Percentiles rank a stretch among this genome's conserved stretches.
Evolutionary conservation across 2,888 invertebrate genomes (phyloP).

Genomic region (Junonia oenone): DNA sequence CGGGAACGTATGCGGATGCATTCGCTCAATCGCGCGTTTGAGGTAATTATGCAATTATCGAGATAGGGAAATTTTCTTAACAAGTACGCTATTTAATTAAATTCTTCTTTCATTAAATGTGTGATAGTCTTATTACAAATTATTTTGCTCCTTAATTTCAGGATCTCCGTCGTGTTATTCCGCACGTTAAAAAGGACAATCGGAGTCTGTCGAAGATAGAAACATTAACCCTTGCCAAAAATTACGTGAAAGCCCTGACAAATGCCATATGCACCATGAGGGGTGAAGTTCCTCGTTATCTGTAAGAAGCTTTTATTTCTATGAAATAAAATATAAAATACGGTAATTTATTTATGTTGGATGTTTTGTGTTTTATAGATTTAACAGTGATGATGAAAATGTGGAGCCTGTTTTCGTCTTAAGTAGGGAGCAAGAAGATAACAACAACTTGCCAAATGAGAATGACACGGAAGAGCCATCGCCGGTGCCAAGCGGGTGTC

Average conservation of each 20-base stretch:
- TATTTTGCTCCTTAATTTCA: constrained; percentile 51
- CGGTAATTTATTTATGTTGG: not conserved
- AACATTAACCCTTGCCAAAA: constrained; percentile 91
- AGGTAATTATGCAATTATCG: constrained; percentile 69
- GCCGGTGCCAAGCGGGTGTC: constrained; percentile 36
- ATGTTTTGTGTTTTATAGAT: constrained; percentile 41
- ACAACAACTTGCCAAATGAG: constrained; percentile 52
- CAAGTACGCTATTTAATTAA: not conserved
- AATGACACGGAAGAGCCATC: constrained; percentile 38
- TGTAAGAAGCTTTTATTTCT: constrained; percentile 46
- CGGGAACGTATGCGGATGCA: constrained; percentile 96
- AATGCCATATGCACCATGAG: constrained; percentile 91
- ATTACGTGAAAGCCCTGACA: constrained; percentile 93
- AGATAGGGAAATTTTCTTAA: constrained; percentile 8
- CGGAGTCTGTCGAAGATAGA: constrained; percentile 92
- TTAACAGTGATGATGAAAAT: constrained; percentile 59
- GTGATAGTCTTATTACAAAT: not conserved
- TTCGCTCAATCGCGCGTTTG: constrained; percentile 93
- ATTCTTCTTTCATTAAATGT: not conserved
- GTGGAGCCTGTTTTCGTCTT: constrained; percentile 61
- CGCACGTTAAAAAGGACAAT: constrained; percentile 90
- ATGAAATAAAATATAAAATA: too few relatives aligned
- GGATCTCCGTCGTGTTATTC: constrained; percentile 91
- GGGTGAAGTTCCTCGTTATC: constrained; percentile 78
- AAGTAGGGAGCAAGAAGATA: constrained; percentile 54